Conservation (phyloP, 2,888 invertebrate species). For the Eilema sororculum region DNA sequence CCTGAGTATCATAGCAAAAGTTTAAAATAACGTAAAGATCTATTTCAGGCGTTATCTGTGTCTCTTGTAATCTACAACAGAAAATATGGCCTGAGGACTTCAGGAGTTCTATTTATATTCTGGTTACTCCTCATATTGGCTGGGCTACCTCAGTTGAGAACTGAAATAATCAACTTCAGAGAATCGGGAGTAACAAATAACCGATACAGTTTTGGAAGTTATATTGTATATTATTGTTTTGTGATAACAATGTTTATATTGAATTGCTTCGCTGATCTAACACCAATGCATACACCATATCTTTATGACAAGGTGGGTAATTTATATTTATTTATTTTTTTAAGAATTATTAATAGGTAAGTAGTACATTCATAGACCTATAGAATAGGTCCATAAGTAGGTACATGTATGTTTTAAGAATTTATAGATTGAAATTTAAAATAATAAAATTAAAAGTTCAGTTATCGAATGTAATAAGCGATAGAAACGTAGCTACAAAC, state of each 20-base stretch:
- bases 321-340: too few species aligned
- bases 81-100: slow-evolving; percentile 94
- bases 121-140: slow-evolving; percentile 94
- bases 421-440: too few species aligned
- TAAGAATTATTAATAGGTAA: too few species aligned
- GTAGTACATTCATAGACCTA: too few species aligned
- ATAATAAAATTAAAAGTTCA: too few species aligned
- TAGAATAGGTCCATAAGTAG: too few species aligned
- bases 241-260: slow-evolving; percentile 90
- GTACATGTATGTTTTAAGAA: too few species aligned
- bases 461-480: too few species aligned
- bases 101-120: slow-evolving; percentile 95
- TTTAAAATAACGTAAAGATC: not conserved
- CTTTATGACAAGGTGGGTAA: slow-evolving; percentile 89
- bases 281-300: slow-evolving; percentile 90
- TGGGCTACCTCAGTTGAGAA: slow-evolving; percentile 91
- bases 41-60: slow-evolving; percentile 88
- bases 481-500: too few species aligned
- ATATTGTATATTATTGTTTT: slow-evolving; percentile 92
- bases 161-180: slow-evolving; percentile 80
- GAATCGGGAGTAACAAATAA: slow-evolving; percentile 26
- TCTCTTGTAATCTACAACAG: slow-evolving; percentile 92
- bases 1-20: not conserved
- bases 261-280: slow-evolving; percentile 93
- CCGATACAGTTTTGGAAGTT: slow-evolving; percentile 88